Conservation (phyloP, 35 echinoderm and acorn worm genomes). For the Apostichopus parvimensis region DNA sequence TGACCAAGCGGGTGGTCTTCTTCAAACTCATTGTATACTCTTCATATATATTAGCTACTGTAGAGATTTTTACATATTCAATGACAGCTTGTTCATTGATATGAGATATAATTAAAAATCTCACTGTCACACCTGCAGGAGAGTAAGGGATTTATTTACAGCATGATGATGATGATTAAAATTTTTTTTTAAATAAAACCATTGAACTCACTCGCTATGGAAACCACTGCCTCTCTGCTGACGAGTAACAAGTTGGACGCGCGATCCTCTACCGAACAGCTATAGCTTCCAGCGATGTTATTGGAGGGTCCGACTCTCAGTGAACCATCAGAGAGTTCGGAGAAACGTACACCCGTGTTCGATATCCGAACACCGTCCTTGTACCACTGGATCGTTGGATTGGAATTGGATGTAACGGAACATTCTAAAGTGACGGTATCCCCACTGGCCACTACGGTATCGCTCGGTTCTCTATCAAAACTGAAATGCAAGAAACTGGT, state of each 20-base stretch:
- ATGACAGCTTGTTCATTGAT: no score
- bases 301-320: neutral
- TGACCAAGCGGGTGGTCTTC: no score
- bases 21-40: no score
- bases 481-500: constrained; percentile 1
- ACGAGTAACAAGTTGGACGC: neutral
- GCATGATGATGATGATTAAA: no score
- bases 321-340: neutral
- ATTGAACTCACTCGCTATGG: constrained; percentile 29
- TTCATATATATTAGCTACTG: no score
- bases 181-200: no score
- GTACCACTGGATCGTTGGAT: neutral
- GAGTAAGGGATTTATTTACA: no score
- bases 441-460: neutral
- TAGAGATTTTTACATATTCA: no score
- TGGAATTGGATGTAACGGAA: neutral
- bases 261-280: neutral
- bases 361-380: neutral
- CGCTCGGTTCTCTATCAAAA: constrained; percentile 14
- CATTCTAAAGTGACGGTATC: constrained; percentile 5
- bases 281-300: neutral
- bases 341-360: neutral
- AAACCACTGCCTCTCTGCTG: constrained; percentile 21
- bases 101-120: no score
- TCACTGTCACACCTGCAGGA: no score